phyloP scores from a whole-genome alignment of 2,113 vertebrate genomes.

The Cyanoderma ruficeps region DNA sequence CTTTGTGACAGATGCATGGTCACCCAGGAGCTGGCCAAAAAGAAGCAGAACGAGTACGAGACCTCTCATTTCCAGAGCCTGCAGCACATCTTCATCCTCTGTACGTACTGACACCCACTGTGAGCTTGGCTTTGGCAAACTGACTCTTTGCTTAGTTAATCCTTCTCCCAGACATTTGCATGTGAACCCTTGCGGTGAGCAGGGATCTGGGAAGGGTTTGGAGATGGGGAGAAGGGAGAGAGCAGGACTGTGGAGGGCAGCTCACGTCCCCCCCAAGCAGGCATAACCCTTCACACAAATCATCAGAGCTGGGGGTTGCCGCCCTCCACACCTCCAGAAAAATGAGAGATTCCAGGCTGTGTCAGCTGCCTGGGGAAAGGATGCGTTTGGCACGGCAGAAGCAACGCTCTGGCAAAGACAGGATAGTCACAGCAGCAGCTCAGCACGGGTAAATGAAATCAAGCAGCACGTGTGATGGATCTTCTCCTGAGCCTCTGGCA shows the following conservation, averaged over 20 bases:
- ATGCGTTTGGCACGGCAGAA: neutral
- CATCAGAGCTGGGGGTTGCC: neutral
- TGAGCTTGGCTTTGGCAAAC: neutral
- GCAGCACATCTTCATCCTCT: slow-evolving; percentile 87
- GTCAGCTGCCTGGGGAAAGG: neutral
- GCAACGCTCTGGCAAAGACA: neutral
- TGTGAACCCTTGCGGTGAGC: accelerated
- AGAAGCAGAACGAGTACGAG: slow-evolving; percentile 88
- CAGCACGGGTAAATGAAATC: neutral
- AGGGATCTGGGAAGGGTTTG: neutral
- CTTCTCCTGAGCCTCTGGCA: neutral
- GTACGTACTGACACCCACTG: slow-evolving; percentile 67
- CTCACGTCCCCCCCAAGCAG: accelerated
- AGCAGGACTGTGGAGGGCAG: neutral
- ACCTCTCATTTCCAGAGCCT: slow-evolving; percentile 86
- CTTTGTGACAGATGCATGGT: slow-evolving; percentile 95
- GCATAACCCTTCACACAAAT: neutral
- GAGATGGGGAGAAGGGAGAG: neutral
- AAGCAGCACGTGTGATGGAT: neutral
- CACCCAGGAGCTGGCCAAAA: slow-evolving; percentile 92
- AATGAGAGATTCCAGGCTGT: neutral
- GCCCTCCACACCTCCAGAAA: neutral
- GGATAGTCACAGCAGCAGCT: slow-evolving; percentile 33
- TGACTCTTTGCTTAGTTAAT: neutral
- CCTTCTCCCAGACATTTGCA: neutral